Evolutionary conservation across 1,140 invertebrate species (phyloP).

Genomic region (Pogonus chalceus): DNA sequence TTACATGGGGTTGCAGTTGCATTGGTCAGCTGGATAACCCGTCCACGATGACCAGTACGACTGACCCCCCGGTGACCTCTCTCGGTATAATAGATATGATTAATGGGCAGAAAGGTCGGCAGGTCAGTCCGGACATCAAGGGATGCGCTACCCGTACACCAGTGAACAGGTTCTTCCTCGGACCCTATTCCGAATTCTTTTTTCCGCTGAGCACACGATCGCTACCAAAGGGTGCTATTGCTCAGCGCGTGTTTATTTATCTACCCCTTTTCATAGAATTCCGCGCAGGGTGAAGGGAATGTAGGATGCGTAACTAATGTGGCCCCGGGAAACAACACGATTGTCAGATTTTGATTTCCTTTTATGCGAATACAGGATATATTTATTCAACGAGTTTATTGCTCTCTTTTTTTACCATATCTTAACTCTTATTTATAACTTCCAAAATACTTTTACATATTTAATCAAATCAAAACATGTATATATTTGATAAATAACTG

Average conservation of each 20-base stretch:
- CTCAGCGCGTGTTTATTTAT: background rate
- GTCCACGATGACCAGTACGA: background rate
- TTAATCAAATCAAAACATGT: no score
- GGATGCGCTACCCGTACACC: slow-evolving; percentile 22
- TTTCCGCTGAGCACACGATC: slow-evolving; percentile 9
- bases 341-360: background rate
- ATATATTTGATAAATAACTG: no score
- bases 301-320: background rate
- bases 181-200: slow-evolving; percentile 9
- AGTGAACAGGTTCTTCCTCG: slow-evolving; percentile 3
- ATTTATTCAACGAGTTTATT: no score
- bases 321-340: background rate
- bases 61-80: slow-evolving; percentile 5
- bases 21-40: background rate
- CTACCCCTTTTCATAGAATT: background rate
- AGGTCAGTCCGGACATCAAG: slow-evolving; percentile 28
- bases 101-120: slow-evolving; percentile 20
- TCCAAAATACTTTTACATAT: no score
- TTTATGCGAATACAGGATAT: no score
- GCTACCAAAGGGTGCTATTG: background rate
- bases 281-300: slow-evolving; percentile 15
- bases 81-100: slow-evolving; percentile 9
- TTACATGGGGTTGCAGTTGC: no score
- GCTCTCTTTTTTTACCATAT: no score
- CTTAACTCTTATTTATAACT: no score